A percentile compares a stretch with the other conserved stretches of the same genome.
Conservation (phyloP, 2,113 vertebrate species). For the Rhinoderma darwinii region DNA sequence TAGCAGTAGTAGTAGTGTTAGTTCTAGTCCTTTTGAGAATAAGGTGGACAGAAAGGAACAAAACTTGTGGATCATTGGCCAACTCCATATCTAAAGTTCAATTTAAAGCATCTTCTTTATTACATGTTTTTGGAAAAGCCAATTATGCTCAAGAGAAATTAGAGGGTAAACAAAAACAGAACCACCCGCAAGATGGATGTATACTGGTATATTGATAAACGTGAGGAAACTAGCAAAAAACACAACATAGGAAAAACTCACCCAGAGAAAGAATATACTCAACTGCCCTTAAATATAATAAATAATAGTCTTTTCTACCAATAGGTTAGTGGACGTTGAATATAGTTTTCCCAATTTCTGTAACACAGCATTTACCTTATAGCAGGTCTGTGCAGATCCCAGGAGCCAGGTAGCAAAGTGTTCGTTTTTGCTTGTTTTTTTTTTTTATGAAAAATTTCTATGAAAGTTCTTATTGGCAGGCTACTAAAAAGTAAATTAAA, state of each 20-base stretch:
- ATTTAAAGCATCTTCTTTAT: background rate
- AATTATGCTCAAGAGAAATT: background rate
- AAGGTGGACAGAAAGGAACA: background rate
- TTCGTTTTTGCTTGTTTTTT: too few species aligned
- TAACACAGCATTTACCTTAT: background rate
- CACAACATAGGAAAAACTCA: too few species aligned
- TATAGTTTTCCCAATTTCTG: too few species aligned
- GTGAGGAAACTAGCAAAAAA: too few species aligned
- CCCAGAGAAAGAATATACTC: too few species aligned
- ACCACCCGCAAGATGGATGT: background rate
- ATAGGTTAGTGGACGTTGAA: too few species aligned
- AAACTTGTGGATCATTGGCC: background rate
- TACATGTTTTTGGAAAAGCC: background rate
- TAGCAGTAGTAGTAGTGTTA: background rate
- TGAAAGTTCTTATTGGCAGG: too few species aligned
- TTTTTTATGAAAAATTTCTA: background rate
- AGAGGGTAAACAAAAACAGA: background rate
- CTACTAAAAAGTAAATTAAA: too few species aligned
- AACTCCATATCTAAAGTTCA: background rate
- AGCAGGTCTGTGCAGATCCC: background rate
- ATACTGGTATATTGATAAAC: background rate
- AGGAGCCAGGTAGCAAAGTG: background rate
- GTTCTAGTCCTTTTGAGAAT: background rate
- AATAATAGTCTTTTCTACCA: too few species aligned
- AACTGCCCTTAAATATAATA: too few species aligned